Base-by-base conservation (phyloP, 1,140 invertebrate species). In the Tetramorium parvispinum region DNA sequence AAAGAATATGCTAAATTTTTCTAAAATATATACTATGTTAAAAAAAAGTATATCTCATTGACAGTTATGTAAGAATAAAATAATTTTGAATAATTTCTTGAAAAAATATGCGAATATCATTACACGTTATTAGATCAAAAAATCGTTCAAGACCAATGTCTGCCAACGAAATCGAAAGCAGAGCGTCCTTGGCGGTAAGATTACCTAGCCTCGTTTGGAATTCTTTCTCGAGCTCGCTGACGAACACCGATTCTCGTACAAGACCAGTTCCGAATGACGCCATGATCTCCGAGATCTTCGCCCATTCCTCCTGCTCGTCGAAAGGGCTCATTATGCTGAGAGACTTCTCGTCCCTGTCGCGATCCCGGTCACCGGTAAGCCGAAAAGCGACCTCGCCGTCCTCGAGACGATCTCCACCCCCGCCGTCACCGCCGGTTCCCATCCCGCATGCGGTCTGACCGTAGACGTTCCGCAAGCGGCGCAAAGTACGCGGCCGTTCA, bases 221-320 rank as follows among this genome's bases (percentile, higher is more conserved):
- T 94, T 98, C 97, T 91, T 97, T 97, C 92, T 98, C 97, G 87
- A 98, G 95, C 90, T 98, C 98, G 10, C 96, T 97, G 49, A 98
- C 97, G 94, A 98, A 98, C 3, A 98, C 97, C 0, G 97, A 98
- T 92, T 98, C 98, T 8, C 97, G 94, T 3, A 98, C 97, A 13
- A 97, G 95, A 27, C 97, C 97, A 73, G 97, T 97, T 46, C 98
- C 98, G 91, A 99, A 98, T 1, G 98, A 98, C 24, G 98, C 98
- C 97, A 99, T 98, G 85, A 99, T 99, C 94, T 98, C 98, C 10
- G 98, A 98, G 85, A 99, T 99, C 95, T 98, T 98, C 1, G 98
- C 98, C 98, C 98, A 99, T 94, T 99, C 98, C 95, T 99, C 98
- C 93, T 97, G 96, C 92, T 99, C 98, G 95, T 99, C 98, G 94